These are phyloP conservation scores for Aurelia sp. DNA, from an alignment of 30 jellyfish, hydroid and myxozoan species.

Conservation along the genomic window DNA sequence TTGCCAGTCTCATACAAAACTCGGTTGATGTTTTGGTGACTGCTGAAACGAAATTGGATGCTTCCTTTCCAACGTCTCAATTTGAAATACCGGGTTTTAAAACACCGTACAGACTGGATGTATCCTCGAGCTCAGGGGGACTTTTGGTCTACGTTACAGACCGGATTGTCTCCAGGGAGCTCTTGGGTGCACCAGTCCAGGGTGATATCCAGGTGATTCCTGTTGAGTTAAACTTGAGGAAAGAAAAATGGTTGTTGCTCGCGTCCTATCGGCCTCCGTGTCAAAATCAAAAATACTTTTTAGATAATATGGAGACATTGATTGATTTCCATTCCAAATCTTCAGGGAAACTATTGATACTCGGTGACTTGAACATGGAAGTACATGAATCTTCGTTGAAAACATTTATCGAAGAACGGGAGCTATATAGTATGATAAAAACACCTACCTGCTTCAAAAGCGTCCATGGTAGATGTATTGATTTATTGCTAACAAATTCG, in stretches of 20 bases:
- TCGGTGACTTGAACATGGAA: conserved; percentile 36
- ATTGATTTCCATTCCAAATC: conserved; percentile 5
- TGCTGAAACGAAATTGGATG: conserved; percentile 46
- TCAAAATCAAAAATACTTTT: conserved; percentile 7
- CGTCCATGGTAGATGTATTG: not conserved
- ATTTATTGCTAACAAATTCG: not conserved
- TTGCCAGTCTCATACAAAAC: conserved; percentile 33
- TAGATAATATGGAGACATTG: conserved; percentile 9
- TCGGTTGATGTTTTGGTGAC: conserved; percentile 18
- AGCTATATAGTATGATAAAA: not conserved
- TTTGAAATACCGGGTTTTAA: conserved; percentile 1
- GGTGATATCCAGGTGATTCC: conserved; percentile 21
- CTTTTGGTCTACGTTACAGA: conserved; percentile 33
- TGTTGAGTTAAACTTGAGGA: conserved; percentile 7
- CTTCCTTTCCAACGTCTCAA: conserved; percentile 18
- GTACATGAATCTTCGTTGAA: not conserved
- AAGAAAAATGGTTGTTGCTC: conserved; percentile 16
- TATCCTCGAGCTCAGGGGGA: too few species aligned
- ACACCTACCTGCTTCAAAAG: not conserved
- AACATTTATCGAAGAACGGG: conserved; percentile 1
- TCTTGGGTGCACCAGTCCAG: conserved; percentile 6
- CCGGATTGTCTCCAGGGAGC: conserved; percentile 14
- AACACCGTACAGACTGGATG: too few species aligned
- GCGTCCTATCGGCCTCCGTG: conserved; percentile 26
- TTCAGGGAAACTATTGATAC: conserved; percentile 23